Conservation (phyloP, 2,113 vertebrate genomes). For the Neolamprologus tretocephalus region DNA sequence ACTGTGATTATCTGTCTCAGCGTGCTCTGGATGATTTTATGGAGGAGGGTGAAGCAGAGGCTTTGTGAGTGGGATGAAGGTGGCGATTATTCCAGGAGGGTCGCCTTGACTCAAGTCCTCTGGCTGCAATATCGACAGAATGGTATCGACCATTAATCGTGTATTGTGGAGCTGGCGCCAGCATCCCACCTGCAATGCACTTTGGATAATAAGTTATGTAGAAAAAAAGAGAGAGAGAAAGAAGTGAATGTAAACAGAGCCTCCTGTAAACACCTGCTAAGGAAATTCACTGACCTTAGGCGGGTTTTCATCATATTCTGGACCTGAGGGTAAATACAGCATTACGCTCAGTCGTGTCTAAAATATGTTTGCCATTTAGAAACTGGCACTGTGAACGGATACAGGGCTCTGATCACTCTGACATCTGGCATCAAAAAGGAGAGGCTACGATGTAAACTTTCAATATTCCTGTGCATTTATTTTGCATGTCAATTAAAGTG, state of each 20-base stretch:
- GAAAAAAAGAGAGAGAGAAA: neutral
- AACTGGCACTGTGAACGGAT: neutral
- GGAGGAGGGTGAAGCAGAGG: neutral
- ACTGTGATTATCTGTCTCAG: slow-evolving; percentile 13
- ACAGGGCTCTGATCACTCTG: neutral
- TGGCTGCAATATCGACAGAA: slow-evolving; percentile 33
- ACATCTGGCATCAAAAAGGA: neutral
- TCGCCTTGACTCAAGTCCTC: neutral
- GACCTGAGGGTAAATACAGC: neutral
- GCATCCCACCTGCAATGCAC: neutral
- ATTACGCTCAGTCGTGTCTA: neutral
- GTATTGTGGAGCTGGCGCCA: neutral
- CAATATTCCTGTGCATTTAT: neutral
- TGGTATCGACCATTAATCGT: neutral
- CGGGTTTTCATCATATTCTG: neutral
- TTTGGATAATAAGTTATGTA: slow-evolving; percentile 7
- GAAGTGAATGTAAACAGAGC: neutral
- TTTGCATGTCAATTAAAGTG: neutral
- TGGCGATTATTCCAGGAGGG: slow-evolving; percentile 20
- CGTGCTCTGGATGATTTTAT: neutral
- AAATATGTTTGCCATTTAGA: neutral
- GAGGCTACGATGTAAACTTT: neutral
- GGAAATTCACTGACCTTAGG: neutral
- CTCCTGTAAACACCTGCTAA: neutral
- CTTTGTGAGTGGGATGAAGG: neutral